These are phyloP conservation scores for Dromaius novaehollandiae DNA, from an alignment of 2,113 vertebrate genomes.

Conservation along the genomic window DNA sequence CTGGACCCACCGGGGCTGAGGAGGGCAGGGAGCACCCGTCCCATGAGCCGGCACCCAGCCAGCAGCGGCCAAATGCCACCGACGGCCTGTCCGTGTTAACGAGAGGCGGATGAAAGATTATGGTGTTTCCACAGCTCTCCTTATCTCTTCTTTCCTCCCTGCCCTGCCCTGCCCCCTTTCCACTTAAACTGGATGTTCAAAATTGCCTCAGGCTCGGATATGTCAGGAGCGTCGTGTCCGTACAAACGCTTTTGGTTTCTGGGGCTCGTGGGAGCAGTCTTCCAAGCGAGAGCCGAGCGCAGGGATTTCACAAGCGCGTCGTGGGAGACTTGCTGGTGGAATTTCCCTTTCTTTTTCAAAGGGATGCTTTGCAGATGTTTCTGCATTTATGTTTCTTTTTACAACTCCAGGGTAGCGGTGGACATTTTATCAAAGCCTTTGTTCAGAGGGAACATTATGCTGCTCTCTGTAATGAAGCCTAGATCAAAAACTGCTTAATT, in stretches of 20 bases:
- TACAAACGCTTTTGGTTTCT: neutral
- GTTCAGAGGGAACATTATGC: neutral
- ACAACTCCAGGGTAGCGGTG: neutral
- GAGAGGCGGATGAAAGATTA: neutral
- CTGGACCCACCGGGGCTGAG: neutral
- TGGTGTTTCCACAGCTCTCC: neutral
- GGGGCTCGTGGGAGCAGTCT: neutral
- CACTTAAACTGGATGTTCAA: neutral
- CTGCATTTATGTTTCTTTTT: neutral
- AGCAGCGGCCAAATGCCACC: neutral
- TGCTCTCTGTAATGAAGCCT: neutral
- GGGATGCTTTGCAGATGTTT: neutral
- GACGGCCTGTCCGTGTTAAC: neutral
- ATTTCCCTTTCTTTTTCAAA: neutral
- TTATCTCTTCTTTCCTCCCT: neutral
- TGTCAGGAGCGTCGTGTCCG: accelerated
- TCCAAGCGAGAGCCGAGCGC: accelerated
- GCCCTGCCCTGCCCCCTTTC: neutral
- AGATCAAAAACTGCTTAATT: neutral
- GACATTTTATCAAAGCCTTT: neutral
- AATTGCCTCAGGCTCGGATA: neutral
- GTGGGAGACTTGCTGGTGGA: accelerated
- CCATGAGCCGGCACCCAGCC: neutral
- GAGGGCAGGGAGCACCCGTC: neutral
- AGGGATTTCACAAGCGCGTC: neutral